Percentiles rank a stretch among this genome's conserved stretches.
Conservation (phyloP, 2,113 vertebrate species). For the Trogon melanurus region DNA sequence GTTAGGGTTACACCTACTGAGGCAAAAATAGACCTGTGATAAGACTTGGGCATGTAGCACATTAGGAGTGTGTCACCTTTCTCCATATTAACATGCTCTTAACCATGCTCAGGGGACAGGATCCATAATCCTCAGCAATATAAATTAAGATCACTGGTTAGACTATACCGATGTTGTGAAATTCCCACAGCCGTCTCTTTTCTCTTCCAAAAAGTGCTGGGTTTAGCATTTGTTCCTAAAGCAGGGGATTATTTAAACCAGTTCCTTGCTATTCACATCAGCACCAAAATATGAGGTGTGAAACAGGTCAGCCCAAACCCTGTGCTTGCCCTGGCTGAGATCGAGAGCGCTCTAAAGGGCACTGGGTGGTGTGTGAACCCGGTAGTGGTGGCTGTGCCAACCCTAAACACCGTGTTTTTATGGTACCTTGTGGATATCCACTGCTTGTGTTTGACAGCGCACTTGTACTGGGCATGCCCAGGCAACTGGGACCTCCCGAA, state of each 20-base stretch:
- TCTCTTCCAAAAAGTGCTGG: background rate
- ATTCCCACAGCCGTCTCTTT: background rate
- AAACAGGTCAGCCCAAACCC: background rate
- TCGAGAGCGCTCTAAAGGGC: background rate
- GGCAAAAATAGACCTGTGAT: background rate
- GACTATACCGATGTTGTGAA: background rate
- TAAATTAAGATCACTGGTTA: background rate
- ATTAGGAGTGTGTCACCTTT: background rate
- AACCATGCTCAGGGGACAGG: background rate
- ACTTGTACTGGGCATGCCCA: background rate
- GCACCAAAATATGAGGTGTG: background rate
- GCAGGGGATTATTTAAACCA: background rate
- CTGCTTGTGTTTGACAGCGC: rapidly evolving
- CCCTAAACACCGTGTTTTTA: background rate
- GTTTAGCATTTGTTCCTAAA: background rate
- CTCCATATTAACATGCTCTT: background rate
- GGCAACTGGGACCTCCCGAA: background rate
- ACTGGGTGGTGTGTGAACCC: background rate
- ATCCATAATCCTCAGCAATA: background rate
- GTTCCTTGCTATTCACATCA: background rate
- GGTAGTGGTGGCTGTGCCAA: background rate
- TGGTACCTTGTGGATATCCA: background rate
- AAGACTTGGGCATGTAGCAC: background rate
- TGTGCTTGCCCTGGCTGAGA: background rate
- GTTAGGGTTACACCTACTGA: background rate